Conservation (phyloP, 2,113 vertebrate genomes). For the Megalops atlanticus region DNA sequence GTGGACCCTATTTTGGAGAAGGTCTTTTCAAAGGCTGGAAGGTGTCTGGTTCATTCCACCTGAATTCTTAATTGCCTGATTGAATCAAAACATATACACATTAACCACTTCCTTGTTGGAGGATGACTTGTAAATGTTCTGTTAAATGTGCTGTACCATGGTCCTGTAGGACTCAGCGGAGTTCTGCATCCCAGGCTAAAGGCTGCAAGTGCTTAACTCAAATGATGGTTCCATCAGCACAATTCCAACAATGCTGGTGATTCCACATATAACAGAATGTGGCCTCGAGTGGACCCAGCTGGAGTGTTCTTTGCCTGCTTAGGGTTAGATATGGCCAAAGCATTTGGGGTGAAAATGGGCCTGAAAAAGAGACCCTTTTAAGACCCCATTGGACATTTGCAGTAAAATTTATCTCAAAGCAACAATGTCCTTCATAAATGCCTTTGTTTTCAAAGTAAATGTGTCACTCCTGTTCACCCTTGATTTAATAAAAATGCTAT, state of each 20-base stretch:
- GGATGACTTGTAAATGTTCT: not conserved
- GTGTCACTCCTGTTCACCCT: conserved; percentile 11
- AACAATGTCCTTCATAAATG: conserved; percentile 7
- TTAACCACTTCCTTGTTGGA: conserved; percentile 9
- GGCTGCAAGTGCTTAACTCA: not conserved
- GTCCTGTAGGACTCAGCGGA: not conserved
- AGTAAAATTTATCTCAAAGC: not conserved
- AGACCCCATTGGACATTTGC: not conserved
- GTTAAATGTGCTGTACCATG: conserved; percentile 3
- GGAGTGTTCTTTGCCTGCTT: not conserved
- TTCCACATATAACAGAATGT: not conserved
- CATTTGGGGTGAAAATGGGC: not conserved
- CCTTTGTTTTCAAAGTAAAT: conserved; percentile 12
- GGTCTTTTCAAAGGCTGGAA: not conserved
- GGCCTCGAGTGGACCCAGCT: not conserved
- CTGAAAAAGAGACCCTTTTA: not conserved
- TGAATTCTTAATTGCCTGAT: not conserved
- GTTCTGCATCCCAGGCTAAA: conserved; percentile 6
- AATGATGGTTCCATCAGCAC: not conserved
- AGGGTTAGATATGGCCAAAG: not conserved
- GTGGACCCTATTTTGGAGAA: conserved; percentile 2
- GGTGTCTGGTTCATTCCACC: not conserved
- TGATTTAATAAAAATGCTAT: conserved; percentile 8
- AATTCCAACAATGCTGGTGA: not conserved
- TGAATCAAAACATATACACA: not conserved